Evolutionary conservation across 2,113 vertebrate genomes (phyloP), one percentile per base, ranked within the genome.

Genomic region (Notarius quadriscutis): DNA sequence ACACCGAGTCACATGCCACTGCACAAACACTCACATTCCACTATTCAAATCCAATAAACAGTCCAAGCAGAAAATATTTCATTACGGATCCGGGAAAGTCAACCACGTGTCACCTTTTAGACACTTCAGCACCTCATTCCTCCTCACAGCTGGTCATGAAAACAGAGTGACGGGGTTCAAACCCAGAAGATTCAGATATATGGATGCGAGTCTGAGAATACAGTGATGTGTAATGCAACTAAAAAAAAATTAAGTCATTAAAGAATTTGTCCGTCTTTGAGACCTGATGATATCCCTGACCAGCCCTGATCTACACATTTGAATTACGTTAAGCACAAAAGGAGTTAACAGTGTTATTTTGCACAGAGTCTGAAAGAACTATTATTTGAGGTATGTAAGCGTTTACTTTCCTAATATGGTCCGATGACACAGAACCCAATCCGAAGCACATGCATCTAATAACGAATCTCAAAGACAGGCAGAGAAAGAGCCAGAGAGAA

Each of bases 381-480:
- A 63, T 65, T 79, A 86, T 57, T 30, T 69, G 48, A 79, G 77
- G 84, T 71, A 80, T 81, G 77, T 20, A 71, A n/a, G 62, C 22
- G n/a, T 77, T 80, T 55, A 75, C 72, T 89, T 90, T 89, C 88
- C 88, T 90, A 91, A 89, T 88, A 89, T 88, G 85, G 89, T 27
- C 41, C 89, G 48, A 86, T 65, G 71, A 88, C 86, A 85, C 83
- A 84, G 18, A 17, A 81, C 50, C 55, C 55, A 80, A 74, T 25
- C 78, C 18, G 5, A 71, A 86, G 65, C 55, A 14, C 18, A 81
- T 53, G 86, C 17, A 81, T 72, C 50, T 69, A 14, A 80, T 79
- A 87, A 57, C 25, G 60, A 60, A 53, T 65, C 60, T 86, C 1
- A 58, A 30, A 78, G 51, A 75, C 30, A 62, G 53, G 58, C 50